Evolutionary conservation across 2,797 vertebrate genomes (phyloP), one percentile per base, ranked within the genome.

Genomic region (Catamblyrhynchus diadema): DNA sequence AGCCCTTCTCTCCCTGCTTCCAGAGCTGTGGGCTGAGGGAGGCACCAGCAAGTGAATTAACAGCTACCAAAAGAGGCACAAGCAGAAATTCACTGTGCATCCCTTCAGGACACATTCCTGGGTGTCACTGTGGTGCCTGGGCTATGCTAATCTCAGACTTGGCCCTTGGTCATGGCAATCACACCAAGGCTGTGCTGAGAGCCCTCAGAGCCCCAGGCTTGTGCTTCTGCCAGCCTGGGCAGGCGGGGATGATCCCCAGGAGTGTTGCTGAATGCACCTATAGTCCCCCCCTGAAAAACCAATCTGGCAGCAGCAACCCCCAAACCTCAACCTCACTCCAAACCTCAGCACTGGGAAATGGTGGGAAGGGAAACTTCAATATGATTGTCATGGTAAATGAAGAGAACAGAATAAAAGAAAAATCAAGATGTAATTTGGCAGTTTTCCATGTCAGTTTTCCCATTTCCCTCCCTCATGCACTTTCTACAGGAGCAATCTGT

Each of bases 401-500:
- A 64, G 12, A 81, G 61, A 54, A 61, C 48, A 66, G 17, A 41
- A 70, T 27, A 42, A 41, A 53, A 30, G 24, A 14, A 11, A 50
- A 45, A 56, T 18, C 37, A 27, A 88, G 33, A 37, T 59, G n/a
- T 8, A 51, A 83, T 72, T 67, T 77, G 88, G 83, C 73, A 25
- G 27, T 41, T 79, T 69, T 94, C 84, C 88, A 32, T 8, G 20
- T 57, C 82, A 57, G 30, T 73, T 88, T 94, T 67, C 64, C 75
- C 81, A 47, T 93, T 88, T 71, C 57, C 35, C 66, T 83, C 51
- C 83, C 85, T 81, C 17, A 1, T 75, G 57, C 88, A 57, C 93
- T 94, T 81, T 72, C 83, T 90, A 62, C 90, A 77, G 82, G 62
- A 70, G 87, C 88, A 94, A 89, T 92, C 86, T 95, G 86, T 84